A percentile compares a stretch with the other conserved stretches of the same genome.
phyloP scores from a whole-genome alignment of 2,888 invertebrate species.

The Cheilosia urbana region DNA sequence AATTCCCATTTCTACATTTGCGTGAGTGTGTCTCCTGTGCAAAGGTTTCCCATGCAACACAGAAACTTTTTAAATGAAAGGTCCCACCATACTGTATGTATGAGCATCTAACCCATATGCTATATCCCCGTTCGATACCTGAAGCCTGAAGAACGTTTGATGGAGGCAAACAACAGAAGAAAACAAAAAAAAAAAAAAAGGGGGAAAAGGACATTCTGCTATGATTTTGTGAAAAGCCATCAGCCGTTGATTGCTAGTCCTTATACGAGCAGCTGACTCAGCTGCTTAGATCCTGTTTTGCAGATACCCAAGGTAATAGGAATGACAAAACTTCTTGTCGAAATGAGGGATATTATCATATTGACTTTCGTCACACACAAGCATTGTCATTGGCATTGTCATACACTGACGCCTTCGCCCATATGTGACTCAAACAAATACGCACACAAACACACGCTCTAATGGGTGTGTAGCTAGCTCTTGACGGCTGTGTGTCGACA shows the following conservation, averaged over 20 bases:
- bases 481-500: background rate
- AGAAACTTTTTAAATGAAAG: constrained; percentile 52
- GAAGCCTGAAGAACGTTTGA: constrained; percentile 6
- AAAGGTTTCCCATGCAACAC: constrained; percentile 10
- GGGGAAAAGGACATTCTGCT: constrained; percentile 49
- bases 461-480: constrained; percentile 39
- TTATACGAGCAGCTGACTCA: constrained; percentile 69
- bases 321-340: constrained; percentile 60
- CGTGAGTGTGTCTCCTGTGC: constrained; percentile 29
- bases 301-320: constrained; percentile 68
- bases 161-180: constrained; percentile 8
- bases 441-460: constrained; percentile 3
- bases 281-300: constrained; percentile 68
- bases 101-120: constrained; percentile 50
- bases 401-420: constrained; percentile 10
- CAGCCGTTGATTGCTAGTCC: constrained; percentile 69
- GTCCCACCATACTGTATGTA: constrained; percentile 21
- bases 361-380: constrained; percentile 35
- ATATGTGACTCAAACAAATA: constrained; percentile 26
- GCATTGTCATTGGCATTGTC: background rate
- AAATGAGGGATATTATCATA: constrained; percentile 71
- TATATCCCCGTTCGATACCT: constrained; percentile 50
- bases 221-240: constrained; percentile 69
- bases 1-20: constrained; percentile 43
- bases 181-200: constrained; percentile 4